A percentile compares a stretch with the other conserved stretches of the same genome.
phyloP scores from a whole-genome alignment of 92 coral and sea anemone genomes.

The Ricordea florida region DNA sequence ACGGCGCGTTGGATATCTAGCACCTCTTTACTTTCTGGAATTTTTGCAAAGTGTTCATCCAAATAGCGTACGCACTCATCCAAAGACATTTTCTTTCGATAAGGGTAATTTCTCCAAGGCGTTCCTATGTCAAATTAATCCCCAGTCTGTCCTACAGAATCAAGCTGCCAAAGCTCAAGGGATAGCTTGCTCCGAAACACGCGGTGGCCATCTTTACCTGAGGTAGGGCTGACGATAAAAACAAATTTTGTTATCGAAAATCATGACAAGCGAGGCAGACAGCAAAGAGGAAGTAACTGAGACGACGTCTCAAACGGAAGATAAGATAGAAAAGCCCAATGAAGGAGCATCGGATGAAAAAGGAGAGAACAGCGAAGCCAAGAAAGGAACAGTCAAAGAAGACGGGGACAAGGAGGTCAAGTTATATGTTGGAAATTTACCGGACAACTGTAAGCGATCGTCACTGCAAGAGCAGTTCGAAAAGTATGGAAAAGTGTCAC shows the following conservation, averaged over 20 bases:
- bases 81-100: background rate
- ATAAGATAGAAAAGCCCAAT: constrained; percentile 4
- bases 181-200: background rate
- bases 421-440: constrained; percentile 91
- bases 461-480: constrained; percentile 74
- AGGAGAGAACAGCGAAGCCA: constrained; percentile 9
- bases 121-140: background rate
- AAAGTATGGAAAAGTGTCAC: constrained; percentile 87
- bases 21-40: background rate
- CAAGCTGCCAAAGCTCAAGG: background rate
- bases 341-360: constrained; percentile 21
- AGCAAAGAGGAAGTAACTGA: background rate
- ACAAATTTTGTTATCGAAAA: background rate
- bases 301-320: background rate
- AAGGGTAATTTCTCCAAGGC: background rate
- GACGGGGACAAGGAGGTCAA: constrained; percentile 55
- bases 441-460: constrained; percentile 82
- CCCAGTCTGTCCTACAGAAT: background rate
- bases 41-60: constrained; percentile 15
- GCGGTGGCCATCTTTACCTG: constrained; percentile 23
- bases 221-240: background rate
- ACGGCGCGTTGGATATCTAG: background rate
- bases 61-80: background rate
- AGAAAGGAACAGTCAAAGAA: constrained; percentile 4
- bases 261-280: constrained; percentile 33